These are phyloP conservation scores for Atlantisia rogersi DNA, from an alignment of 2,113 vertebrate species.

Conservation along the genomic window DNA sequence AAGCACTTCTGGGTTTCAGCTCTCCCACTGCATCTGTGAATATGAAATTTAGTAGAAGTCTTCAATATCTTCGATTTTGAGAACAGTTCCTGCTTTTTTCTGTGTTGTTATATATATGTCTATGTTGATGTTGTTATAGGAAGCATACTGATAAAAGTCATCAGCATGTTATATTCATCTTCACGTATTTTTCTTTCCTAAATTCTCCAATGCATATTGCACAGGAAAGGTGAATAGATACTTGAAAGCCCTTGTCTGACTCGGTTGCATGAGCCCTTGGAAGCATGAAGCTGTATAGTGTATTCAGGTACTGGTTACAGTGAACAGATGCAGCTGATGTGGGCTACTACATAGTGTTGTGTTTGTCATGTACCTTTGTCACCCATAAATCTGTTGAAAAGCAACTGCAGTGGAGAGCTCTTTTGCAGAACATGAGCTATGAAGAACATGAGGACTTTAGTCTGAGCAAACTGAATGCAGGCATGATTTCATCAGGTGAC, in stretches of 20 bases:
- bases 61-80: neutral
- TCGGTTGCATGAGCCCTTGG: neutral
- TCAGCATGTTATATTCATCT: neutral
- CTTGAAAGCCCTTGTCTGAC: neutral
- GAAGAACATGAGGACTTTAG: neutral
- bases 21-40: neutral
- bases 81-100: neutral
- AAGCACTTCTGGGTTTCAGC: neutral
- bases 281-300: neutral
- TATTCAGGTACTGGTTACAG: neutral
- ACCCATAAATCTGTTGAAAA: neutral
- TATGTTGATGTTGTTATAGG: no score
- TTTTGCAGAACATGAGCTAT: neutral
- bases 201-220: neutral
- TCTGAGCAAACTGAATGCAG: neutral
- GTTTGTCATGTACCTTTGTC: neutral
- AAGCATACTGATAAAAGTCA: neutral
- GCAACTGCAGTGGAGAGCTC: neutral
- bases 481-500: neutral
- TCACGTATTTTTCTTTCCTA: neutral
- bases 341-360: rapidly evolving
- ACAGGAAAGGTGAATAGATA: neutral
- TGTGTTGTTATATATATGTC: no score
- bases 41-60: neutral
- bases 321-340: neutral